These are phyloP conservation scores for Girardinichthys multiradiatus DNA, from an alignment of 2,113 vertebrate species.

Conservation along the genomic window DNA sequence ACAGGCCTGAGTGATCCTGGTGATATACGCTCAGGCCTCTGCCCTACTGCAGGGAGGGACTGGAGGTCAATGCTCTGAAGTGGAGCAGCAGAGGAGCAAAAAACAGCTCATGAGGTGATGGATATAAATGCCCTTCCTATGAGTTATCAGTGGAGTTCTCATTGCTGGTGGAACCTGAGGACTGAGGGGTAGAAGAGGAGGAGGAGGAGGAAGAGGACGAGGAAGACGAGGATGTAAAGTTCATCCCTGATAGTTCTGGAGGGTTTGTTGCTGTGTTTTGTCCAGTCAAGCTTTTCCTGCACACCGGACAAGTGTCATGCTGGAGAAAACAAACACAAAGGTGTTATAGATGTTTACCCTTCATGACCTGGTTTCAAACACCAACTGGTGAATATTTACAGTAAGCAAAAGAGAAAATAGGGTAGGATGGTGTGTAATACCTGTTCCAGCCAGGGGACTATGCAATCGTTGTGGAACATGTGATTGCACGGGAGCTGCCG, in stretches of 20 bases:
- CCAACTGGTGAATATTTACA: neutral
- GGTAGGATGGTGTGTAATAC: constrained; percentile 65
- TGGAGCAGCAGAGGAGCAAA: constrained; percentile 46
- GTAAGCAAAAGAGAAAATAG: neutral
- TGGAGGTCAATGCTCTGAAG: constrained; percentile 52
- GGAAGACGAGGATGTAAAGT: constrained; percentile 89
- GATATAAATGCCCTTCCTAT: constrained; percentile 69
- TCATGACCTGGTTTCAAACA: neutral
- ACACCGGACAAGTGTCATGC: constrained; percentile 99
- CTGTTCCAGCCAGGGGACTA: constrained; percentile 98
- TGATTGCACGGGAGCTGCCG: constrained; percentile 98
- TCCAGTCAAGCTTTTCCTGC: constrained; percentile 96
- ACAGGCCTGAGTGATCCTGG: constrained; percentile 46
- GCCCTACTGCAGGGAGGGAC: constrained; percentile 40
- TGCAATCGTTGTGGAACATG: constrained; percentile 96
- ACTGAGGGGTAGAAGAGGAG: constrained; percentile 74
- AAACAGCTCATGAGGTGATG: constrained; percentile 44
- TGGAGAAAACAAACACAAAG: constrained; percentile 58
- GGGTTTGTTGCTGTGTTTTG: constrained; percentile 98
- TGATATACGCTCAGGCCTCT: constrained; percentile 44
- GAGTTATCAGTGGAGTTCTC: constrained; percentile 92
- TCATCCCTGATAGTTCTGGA: constrained; percentile 92
- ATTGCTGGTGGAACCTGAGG: constrained; percentile 91
- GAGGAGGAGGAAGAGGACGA: constrained; percentile 82
- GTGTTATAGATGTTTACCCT: constrained; percentile 1